Conservation (phyloP, 1,140 invertebrate genomes). For the Caenorhabditis brenneri region DNA sequence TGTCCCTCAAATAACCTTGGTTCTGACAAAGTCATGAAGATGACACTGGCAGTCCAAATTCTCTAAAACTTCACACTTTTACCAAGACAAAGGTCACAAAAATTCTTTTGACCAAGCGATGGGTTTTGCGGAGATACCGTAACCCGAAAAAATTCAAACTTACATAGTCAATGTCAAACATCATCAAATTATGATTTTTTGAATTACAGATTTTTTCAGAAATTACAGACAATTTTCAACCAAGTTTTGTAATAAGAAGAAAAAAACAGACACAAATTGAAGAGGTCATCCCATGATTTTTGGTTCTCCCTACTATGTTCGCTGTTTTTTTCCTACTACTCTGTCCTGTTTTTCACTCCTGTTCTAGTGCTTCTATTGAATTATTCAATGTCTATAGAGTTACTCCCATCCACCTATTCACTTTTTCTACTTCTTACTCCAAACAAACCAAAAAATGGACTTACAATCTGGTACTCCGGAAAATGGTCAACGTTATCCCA, state of each 20-base stretch:
- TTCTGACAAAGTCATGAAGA: neutral
- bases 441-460: constrained; percentile 5
- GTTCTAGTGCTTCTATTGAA: constrained; percentile 9
- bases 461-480: constrained; percentile 11
- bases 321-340: neutral
- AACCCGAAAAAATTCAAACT: too few species aligned
- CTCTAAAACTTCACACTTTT: too few species aligned
- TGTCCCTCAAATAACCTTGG: neutral
- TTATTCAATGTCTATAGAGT: constrained; percentile 9
- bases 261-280: neutral
- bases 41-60: too few species aligned
- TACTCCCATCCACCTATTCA: neutral
- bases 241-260: neutral
- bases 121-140: too few species aligned
- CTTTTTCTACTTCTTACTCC: neutral
- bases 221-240: neutral
- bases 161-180: too few species aligned
- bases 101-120: too few species aligned
- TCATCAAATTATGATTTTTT: too few species aligned
- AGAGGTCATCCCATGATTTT: neutral
- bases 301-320: neutral
- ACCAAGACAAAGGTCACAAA: too few species aligned
- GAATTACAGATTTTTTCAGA: too few species aligned
- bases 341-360: neutral
- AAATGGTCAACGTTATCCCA: neutral